Conservation (phyloP, 2,113 vertebrate genomes). For the Butorides virescens region DNA sequence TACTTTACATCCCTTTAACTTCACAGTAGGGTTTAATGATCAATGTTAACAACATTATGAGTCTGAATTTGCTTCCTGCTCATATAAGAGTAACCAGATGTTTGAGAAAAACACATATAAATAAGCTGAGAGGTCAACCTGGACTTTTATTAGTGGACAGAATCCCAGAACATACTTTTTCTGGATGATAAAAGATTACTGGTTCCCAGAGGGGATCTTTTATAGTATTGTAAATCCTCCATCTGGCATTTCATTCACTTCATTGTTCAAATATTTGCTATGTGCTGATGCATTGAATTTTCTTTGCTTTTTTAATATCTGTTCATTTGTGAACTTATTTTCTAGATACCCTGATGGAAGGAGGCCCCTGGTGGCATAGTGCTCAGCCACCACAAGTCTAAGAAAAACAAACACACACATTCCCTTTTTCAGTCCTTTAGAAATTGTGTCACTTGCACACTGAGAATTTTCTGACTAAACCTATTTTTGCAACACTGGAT, state of each 20-base stretch:
- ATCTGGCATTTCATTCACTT: slow-evolving; percentile 22
- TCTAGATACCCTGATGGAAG: neutral
- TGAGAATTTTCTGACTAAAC: neutral
- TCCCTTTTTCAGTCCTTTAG: neutral
- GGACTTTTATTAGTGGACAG: neutral
- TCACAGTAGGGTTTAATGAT: neutral
- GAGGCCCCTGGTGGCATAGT: neutral
- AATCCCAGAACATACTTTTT: neutral
- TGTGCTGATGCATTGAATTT: neutral
- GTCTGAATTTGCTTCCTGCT: neutral
- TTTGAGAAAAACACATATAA: neutral
- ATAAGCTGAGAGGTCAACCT: neutral
- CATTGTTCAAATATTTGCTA: slow-evolving; percentile 24
- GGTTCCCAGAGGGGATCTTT: neutral
- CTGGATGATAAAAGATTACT: neutral
- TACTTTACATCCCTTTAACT: neutral
- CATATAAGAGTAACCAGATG: neutral
- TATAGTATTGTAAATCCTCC: neutral
- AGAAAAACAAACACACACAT: neutral
- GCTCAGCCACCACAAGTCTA: neutral
- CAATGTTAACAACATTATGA: neutral
- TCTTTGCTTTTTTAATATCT: neutral
- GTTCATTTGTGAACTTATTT: neutral
- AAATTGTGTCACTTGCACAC: neutral
- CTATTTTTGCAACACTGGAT: neutral